Evolutionary conservation across 1,140 invertebrate species (phyloP).

Genomic region (Neodiprion fabricii): DNA sequence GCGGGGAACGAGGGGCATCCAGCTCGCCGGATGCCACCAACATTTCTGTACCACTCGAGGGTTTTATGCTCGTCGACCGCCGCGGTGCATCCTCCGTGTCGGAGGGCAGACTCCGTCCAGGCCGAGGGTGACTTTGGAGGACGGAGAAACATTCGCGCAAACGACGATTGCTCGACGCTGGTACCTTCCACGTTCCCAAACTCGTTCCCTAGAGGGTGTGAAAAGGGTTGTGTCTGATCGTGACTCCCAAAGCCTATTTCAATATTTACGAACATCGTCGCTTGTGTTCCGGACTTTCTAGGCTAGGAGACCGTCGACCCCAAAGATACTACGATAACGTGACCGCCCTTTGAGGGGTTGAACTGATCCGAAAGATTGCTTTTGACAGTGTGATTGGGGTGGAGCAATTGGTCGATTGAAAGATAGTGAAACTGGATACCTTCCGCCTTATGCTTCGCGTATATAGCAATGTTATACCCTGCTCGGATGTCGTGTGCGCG

Average conservation of each 20-base stretch:
- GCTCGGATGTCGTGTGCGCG: background rate
- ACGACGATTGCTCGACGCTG: too few species aligned
- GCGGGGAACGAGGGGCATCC: slow-evolving; percentile 13
- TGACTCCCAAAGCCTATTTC: slow-evolving; percentile 7
- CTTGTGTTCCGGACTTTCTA: background rate
- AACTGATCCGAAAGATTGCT: background rate
- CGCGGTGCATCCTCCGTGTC: slow-evolving; percentile 44
- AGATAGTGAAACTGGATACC: slow-evolving; percentile 17
- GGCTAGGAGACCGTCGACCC: background rate
- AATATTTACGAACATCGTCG: slow-evolving; percentile 5
- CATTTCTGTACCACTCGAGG: slow-evolving; percentile 42
- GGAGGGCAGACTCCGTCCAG: slow-evolving; percentile 22
- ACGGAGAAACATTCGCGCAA: background rate
- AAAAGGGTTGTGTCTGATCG: background rate
- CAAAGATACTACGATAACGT: background rate
- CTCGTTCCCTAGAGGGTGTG: background rate
- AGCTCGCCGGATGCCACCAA: slow-evolving; percentile 12
- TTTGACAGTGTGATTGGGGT: slow-evolving; percentile 1
- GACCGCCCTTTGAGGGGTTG: background rate
- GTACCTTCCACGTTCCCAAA: too few species aligned
- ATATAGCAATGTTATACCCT: slow-evolving; percentile 8
- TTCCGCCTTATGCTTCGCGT: slow-evolving; percentile 17
- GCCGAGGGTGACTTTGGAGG: background rate
- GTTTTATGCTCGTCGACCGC: slow-evolving; percentile 54
- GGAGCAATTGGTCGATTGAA: slow-evolving; percentile 4